These are phyloP conservation scores for Drosophila pectinifera DNA, from an alignment of 1,140 invertebrate species.

Conservation along the genomic window DNA sequence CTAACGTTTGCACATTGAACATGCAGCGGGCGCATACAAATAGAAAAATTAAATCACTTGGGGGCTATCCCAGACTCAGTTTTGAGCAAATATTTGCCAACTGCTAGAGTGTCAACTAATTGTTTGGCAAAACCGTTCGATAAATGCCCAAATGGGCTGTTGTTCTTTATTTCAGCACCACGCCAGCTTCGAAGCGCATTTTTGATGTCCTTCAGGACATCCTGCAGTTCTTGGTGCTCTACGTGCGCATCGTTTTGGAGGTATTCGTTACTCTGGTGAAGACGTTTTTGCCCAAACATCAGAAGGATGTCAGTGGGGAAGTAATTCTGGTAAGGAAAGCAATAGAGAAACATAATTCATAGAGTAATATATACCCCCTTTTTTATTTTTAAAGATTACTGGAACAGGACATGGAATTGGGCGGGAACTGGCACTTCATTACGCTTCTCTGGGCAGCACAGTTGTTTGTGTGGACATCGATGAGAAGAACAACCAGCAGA, in stretches of 20 bases:
- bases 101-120: conserved; percentile 22
- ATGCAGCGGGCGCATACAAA: conserved; percentile 56
- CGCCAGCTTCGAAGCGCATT: conserved; percentile 70
- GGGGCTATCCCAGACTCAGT: conserved; percentile 17
- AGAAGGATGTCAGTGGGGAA: conserved; percentile 88
- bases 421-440: conserved; percentile 92
- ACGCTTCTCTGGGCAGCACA: conserved; percentile 90
- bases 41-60: conserved; percentile 61
- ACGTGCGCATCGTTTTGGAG: conserved; percentile 60
- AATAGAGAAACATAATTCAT: too few species aligned
- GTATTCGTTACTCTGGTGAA: conserved; percentile 42
- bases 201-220: conserved; percentile 74
- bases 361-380: too few species aligned
- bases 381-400: conserved; percentile 90
- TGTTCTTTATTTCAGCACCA: conserved; percentile 57
- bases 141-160: conserved; percentile 5
- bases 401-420: conserved; percentile 97
- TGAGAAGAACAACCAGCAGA: conserved; percentile 88
- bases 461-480: conserved; percentile 96
- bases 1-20: conserved; percentile 56
- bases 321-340: conserved; percentile 88
- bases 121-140: conserved; percentile 1
- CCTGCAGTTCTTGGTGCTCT: conserved; percentile 65
- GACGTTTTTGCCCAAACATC: conserved; percentile 62
- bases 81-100: conserved; percentile 46